Conservation (phyloP, 2,113 vertebrate species). For the Rhinolophus ferrumequinum region DNA sequence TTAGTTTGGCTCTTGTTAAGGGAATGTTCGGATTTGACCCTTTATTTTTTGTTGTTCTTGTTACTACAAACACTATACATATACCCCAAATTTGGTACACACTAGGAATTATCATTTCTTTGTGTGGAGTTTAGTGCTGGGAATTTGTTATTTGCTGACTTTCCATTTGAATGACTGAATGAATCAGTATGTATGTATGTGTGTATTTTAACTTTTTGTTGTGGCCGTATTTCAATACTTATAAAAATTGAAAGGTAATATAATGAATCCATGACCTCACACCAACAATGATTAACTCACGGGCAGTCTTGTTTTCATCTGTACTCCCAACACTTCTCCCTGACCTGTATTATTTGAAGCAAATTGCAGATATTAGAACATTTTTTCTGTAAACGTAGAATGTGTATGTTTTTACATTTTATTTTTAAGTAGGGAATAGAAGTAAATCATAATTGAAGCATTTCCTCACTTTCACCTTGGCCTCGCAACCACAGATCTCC, state of each 20-base stretch:
- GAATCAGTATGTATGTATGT: background rate
- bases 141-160: constrained; percentile 29
- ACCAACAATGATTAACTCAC: background rate
- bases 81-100: background rate
- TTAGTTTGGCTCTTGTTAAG: background rate
- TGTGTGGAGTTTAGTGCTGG: background rate
- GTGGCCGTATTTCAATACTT: constrained; percentile 17
- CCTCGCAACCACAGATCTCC: background rate
- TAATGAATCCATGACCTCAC: background rate
- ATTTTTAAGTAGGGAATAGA: constrained; percentile 38
- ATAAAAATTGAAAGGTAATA: background rate
- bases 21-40: background rate
- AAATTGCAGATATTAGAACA: background rate
- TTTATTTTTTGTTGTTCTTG: background rate
- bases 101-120: background rate
- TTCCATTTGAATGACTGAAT: constrained; percentile 21
- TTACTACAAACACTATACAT: background rate
- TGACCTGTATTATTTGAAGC: background rate
- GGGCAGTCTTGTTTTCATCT: background rate
- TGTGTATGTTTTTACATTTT: background rate
- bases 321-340: background rate
- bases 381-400: background rate
- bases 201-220: constrained; percentile 27
- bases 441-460: background rate
- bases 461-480: background rate